phyloP scores from a whole-genome alignment of 2,888 invertebrate species.

The Rhamnusium bicolor region DNA sequence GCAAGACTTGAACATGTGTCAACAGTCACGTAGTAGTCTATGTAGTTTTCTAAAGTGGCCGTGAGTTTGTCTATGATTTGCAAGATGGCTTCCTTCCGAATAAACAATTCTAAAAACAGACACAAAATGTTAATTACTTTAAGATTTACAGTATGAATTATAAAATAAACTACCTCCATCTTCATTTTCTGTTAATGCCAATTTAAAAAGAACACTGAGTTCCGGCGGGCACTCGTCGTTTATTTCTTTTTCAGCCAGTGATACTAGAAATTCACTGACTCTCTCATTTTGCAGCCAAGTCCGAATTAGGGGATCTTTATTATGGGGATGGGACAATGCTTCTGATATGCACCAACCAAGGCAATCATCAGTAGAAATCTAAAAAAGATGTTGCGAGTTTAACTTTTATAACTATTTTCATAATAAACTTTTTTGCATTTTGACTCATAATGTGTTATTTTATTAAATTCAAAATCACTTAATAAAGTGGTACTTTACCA shows the following conservation, averaged over 20 bases:
- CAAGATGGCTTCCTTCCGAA: conserved; percentile 67
- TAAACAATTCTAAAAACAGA: conserved; percentile 69
- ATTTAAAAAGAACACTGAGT: conserved; percentile 63
- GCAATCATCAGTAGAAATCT: conserved; percentile 60
- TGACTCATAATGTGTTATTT: no score
- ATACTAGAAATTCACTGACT: conserved; percentile 69
- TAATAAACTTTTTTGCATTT: no score
- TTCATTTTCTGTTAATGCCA: conserved; percentile 66
- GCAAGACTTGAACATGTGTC: conserved; percentile 74
- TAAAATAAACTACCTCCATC: no score
- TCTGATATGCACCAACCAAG: conserved; percentile 71
- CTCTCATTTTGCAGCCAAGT: conserved; percentile 71
- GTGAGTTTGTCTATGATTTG: conserved; percentile 69
- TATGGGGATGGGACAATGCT: conserved; percentile 71
- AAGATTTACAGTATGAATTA: no score
- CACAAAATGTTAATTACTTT: no score
- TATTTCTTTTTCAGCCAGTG: conserved; percentile 65
- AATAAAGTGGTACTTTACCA: no score
- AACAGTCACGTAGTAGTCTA: conserved; percentile 63
- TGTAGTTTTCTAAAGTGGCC: conserved; percentile 62
- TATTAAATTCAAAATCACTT: no score
- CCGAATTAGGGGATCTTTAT: conserved; percentile 67
- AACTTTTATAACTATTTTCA: no score
- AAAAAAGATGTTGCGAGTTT: no score
- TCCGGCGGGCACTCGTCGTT: conserved; percentile 63